Base-by-base conservation (phyloP, 1,140 invertebrate genomes). In the Agrypnia vestita region DNA sequence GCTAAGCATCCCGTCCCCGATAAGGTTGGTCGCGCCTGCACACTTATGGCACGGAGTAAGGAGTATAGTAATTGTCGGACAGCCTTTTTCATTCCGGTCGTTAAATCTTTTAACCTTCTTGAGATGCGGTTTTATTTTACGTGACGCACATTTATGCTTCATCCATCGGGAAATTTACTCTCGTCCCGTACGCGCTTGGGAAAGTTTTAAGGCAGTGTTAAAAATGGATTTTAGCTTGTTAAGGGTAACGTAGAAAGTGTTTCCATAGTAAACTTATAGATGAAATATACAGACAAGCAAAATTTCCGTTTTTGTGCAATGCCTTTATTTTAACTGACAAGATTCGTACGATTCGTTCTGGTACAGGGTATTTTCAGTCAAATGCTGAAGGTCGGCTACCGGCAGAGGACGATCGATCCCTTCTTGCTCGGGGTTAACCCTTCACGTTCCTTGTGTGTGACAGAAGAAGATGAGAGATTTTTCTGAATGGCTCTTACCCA, bases 341-440 rank as follows among this genome's bases (percentile, higher is more conserved):
- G 21, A 25, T 25, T 62, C n/a, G 49, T 51, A 1, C 11, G 8
- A 51, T 3, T 51, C 49, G 49, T 13, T 35, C 6, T 35, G 25
- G 43, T 44, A n/a, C 44, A 19, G 46, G 46, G 67, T 43, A 8
- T 67, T 17, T 72, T 17, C 44, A 72, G 43, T 75, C 53, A 61
- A 75, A 75, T n/a, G 15, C 13, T 59, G 73, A 75, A 75, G 73
- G 73, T 75, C 73, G 25, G n/a, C 44, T 17, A 46, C 21, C 35
- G 25, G 7, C 53, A 44, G 19, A 46, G 43, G 44, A 46, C 46
- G 7, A 76, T 64, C 75, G 56, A 76, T 76, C 75, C 46, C 59
- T 10, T 76, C 75, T 76, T 64, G 64, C 75, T 1, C 13, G 43
- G 3, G 21, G 9, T 35, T 15, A n/a, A n/a, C n/a, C n/a, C 44